These are phyloP conservation scores for Eufriesea mexicana DNA, from an alignment of 1,140 invertebrate species.

Conservation along the genomic window DNA sequence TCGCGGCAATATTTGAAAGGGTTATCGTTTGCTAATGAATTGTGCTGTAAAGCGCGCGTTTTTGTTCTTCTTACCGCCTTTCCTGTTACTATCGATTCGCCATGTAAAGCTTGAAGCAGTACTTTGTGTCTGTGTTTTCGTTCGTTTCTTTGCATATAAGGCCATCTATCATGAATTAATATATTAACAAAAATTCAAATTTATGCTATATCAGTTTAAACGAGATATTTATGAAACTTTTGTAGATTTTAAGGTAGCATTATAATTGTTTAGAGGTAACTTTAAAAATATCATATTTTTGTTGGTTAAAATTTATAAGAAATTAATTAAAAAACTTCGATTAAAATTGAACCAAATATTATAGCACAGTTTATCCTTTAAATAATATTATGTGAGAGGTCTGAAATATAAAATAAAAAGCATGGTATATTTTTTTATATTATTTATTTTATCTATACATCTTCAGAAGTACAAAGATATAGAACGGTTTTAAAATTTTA, in stretches of 20 bases:
- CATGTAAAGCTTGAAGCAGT: not conserved
- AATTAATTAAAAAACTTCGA: not conserved
- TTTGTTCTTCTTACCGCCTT: not conserved
- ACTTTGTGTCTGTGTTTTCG: not conserved
- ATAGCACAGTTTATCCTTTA: not conserved
- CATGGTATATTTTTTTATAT: not conserved
- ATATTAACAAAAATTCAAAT: no score
- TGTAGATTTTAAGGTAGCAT: not conserved
- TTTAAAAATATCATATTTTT: not conserved
- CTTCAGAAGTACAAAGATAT: not conserved
- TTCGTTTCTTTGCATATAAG: not conserved
- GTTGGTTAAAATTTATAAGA: not conserved
- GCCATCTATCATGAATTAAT: no score
- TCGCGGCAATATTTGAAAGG: conserved; percentile 40
- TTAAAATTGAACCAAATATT: not conserved
- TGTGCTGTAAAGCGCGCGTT: conserved; percentile 1
- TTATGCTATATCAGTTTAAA: no score
- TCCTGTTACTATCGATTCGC: not conserved
- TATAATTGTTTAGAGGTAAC: not conserved
- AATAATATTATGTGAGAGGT: not conserved
- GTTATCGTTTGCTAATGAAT: not conserved
- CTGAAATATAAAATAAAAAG: not conserved
- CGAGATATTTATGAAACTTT: no score
- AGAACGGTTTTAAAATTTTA: not conserved
- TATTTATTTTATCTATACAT: not conserved